Conservation (phyloP, 2,797 vertebrate species). For the Natrix natrix region DNA sequence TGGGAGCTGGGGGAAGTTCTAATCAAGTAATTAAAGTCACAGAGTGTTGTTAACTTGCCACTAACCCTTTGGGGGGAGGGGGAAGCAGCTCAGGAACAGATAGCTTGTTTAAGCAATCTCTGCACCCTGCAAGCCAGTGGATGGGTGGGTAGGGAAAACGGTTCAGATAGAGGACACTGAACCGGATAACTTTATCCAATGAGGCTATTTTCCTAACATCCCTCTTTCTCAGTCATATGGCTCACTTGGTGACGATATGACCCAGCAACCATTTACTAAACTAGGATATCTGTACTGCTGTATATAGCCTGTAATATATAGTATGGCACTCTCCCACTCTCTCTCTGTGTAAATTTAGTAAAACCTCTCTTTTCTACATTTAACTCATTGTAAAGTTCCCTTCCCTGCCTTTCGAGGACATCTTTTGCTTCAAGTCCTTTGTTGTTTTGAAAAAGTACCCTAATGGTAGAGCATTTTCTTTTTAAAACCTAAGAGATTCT, state of each 20-base stretch:
- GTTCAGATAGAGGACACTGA: background rate
- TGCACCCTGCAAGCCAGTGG: background rate
- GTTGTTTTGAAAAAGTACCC: background rate
- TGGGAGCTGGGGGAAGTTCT: background rate
- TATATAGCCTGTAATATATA: background rate
- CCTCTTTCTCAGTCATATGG: background rate
- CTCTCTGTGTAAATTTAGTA: background rate
- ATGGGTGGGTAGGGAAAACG: background rate
- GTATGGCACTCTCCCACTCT: background rate
- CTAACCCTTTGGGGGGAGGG: background rate
- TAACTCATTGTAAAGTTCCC: background rate
- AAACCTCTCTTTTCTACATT: background rate
- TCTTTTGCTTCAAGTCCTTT: background rate
- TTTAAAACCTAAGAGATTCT: background rate
- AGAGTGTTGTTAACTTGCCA: background rate
- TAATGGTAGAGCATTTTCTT: background rate
- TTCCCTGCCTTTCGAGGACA: background rate
- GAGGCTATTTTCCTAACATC: background rate
- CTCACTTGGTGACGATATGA: background rate
- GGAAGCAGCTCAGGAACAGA: background rate
- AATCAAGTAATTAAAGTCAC: background rate
- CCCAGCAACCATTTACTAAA: background rate
- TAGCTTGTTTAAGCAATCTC: background rate
- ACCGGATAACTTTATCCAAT: background rate
- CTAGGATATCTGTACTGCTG: background rate